A percentile compares a stretch with the other conserved stretches of the same genome.
Evolutionary conservation across 2,888 invertebrate genomes (phyloP).

Genomic region (Chrysopilus asiliformis): DNA sequence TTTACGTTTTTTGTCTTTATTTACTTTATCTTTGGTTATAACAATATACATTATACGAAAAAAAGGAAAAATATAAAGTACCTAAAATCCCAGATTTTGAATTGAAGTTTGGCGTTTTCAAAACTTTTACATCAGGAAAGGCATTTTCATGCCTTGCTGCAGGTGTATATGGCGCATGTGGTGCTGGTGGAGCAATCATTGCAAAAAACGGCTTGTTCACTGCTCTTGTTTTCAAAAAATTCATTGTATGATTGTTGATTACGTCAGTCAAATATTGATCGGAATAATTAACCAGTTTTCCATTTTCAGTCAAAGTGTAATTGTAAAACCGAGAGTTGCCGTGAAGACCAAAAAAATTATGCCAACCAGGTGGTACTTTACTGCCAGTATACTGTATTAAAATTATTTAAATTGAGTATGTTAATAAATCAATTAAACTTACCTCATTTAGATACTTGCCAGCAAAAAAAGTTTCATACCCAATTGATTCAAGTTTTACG

Average conservation of each 20-base stretch:
- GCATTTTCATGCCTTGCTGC: constrained; percentile 53
- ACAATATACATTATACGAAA: too few relatives aligned
- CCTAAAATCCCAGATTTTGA: constrained; percentile 29
- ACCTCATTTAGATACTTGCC: constrained; percentile 91
- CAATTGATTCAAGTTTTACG: constrained; percentile 44
- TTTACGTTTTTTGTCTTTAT: too few relatives aligned
- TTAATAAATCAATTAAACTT: constrained; percentile 10
- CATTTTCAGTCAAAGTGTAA: constrained; percentile 73
- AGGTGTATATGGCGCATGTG: constrained; percentile 76
- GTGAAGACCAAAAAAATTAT: constrained; percentile 72
- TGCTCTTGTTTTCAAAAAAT: constrained; percentile 19
- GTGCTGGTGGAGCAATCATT: constrained; percentile 76
- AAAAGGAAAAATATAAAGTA: too few relatives aligned
- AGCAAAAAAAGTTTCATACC: constrained; percentile 78
- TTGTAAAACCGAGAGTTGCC: constrained; percentile 91
- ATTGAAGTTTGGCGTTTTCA: constrained; percentile 56
- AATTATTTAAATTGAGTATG: constrained; percentile 8
- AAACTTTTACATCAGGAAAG: constrained; percentile 47
- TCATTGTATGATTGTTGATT: constrained; percentile 38
- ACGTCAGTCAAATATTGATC: constrained; percentile 74
- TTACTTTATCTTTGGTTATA: too few relatives aligned
- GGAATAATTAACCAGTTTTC: constrained; percentile 47
- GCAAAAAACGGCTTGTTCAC: constrained; percentile 56
- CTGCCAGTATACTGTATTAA: constrained; percentile 26
- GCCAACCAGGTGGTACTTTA: constrained; percentile 72